Base-by-base conservation (phyloP, 2,888 invertebrate species). In the Melitaea athalia region DNA sequence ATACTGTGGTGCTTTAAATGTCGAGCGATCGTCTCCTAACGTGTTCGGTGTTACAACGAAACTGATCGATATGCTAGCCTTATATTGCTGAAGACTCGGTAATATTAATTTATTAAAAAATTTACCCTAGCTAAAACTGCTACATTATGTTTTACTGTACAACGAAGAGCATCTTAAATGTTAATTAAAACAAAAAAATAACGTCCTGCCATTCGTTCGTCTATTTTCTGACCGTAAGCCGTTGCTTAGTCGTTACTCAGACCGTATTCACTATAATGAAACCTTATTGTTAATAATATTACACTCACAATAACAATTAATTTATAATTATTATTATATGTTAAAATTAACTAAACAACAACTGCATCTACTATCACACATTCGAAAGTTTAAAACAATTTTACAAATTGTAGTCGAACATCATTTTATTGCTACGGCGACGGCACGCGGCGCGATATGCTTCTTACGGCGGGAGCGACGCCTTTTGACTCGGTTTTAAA, bases 331-430 rank as follows among this genome's bases (percentile, higher is more conserved):
- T 86, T 67, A 71, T 74, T 71, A 74, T 68, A 81, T 81, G 77
- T 82, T 83, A 89, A 90, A 89, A 85, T 90, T 92, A 92, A 92
- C 91, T 92, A 93, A 93, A 93, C 92, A 93, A 93, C 93, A 92
- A 93, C 92, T 91, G 92, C 92, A 89, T 88, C 93, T 93, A 93
- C 92, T 92, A 93, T 93, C 93, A 93, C 93, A 93, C 93, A 92
- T 93, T 93, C 90, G 91, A 93, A 93, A 91, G 88, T 92, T 91
- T 88, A 90, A 92, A 91, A 92, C 92, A 91, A 92, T 92, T 91
- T 91, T 90, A 90, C 86, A 91, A 89, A 89, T 92, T 84, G 89
- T 88, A 91, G 86, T 89, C 87, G 88, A 90, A 91, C 85, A 85
- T 87, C 76, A 89, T 93, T 24, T 24, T 93, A 93, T 93, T 93